Evolutionary conservation across 2,888 invertebrate species (phyloP).

Genomic region (Panorpa germanica): DNA sequence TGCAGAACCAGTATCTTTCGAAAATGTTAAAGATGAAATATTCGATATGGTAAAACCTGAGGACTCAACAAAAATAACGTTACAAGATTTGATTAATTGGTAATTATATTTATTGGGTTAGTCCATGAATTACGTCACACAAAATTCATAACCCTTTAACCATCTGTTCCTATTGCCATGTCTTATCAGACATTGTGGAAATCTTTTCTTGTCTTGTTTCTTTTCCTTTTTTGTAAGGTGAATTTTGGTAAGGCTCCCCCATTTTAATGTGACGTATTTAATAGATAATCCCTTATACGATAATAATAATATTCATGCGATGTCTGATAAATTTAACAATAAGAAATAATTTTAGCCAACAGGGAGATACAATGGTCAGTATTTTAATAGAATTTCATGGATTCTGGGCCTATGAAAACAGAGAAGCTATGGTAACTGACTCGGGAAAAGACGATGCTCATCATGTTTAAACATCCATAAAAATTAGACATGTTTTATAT

Average conservation of each 20-base stretch:
- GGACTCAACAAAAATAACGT: slow-evolving; percentile 65
- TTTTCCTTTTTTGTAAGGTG: not conserved
- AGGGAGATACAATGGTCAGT: slow-evolving; percentile 84
- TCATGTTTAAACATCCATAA: too few relatives aligned
- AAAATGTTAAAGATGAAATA: slow-evolving; percentile 92
- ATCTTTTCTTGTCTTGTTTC: not conserved
- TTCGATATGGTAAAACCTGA: slow-evolving; percentile 94
- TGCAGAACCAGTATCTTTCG: slow-evolving; percentile 78
- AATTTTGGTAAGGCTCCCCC: not conserved
- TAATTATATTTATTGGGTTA: slow-evolving; percentile 17
- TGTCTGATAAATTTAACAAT: slow-evolving; percentile 8
- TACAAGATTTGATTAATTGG: slow-evolving; percentile 67
- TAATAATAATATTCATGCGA: too few relatives aligned
- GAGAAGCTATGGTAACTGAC: slow-evolving; percentile 59
- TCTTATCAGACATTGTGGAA: too few relatives aligned
- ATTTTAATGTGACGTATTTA: slow-evolving; percentile 9
- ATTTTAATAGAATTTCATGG: slow-evolving; percentile 90
- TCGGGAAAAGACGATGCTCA: slow-evolving; percentile 25
- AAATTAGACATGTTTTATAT: too few relatives aligned
- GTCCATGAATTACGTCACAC: too few relatives aligned
- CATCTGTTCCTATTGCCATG: too few relatives aligned
- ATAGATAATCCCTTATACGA: too few relatives aligned
- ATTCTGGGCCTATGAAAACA: slow-evolving; percentile 92
- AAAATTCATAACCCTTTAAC: too few relatives aligned
- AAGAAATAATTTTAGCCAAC: slow-evolving; percentile 46